Percentiles rank a stretch among this genome's conserved stretches.
phyloP scores from a whole-genome alignment of 2,113 vertebrate genomes.

The Sinocyclocheilus anshuiensis region DNA sequence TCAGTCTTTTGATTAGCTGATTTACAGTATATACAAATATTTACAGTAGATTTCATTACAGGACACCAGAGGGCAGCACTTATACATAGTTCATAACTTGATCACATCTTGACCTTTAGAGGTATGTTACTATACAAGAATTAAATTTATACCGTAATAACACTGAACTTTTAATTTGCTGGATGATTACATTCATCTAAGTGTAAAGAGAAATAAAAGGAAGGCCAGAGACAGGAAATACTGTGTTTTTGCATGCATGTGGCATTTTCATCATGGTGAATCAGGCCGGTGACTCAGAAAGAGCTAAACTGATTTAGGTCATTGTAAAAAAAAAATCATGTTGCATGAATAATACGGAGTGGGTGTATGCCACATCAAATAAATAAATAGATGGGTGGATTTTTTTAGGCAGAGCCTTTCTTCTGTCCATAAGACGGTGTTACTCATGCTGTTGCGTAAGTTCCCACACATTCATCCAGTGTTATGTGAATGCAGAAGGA shows the following conservation, averaged over 20 bases:
- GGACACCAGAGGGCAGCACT: constrained; percentile 34
- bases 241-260: background rate
- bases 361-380: constrained; percentile 1
- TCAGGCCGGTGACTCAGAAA: background rate
- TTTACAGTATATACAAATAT: background rate
- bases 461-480: background rate
- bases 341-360: background rate
- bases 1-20: background rate
- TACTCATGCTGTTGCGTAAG: constrained; percentile 17
- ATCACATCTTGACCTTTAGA: background rate
- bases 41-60: background rate
- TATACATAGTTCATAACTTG: background rate
- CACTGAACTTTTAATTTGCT: background rate
- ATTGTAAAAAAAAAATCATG: background rate
- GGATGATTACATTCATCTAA: background rate
- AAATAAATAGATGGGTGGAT: background rate
- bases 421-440: background rate
- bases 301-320: background rate
- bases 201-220: background rate
- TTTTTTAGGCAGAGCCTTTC: background rate
- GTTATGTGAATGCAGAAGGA: background rate
- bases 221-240: background rate
- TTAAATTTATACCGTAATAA: background rate
- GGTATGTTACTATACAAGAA: background rate
- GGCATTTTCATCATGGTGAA: background rate